phyloP scores from a whole-genome alignment of 1,140 invertebrate species.

The Drosophila athabasca region DNA sequence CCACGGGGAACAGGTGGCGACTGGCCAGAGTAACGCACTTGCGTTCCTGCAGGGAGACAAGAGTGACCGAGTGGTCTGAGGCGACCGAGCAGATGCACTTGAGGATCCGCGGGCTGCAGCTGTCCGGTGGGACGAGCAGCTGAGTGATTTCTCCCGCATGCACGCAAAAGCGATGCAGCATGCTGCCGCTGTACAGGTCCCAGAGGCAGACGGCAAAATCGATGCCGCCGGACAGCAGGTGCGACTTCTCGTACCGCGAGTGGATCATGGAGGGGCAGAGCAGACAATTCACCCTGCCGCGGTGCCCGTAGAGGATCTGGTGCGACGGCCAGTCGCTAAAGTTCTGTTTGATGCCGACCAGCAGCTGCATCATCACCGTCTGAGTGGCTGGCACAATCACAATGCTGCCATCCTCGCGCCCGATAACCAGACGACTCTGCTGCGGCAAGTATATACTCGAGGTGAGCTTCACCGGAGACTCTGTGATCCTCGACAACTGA shows the following conservation, averaged over 20 bases:
- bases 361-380: constrained; percentile 96
- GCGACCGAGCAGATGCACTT: constrained; percentile 98
- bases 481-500: constrained; percentile 90
- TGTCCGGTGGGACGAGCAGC: constrained; percentile 95
- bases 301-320: constrained; percentile 95
- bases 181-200: constrained; percentile 95
- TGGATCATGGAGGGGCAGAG: constrained; percentile 97
- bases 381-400: constrained; percentile 98
- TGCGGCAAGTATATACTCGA: constrained; percentile 96
- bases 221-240: constrained; percentile 97
- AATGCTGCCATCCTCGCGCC: constrained; percentile 97
- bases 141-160: constrained; percentile 97
- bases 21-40: constrained; percentile 98
- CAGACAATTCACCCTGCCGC: constrained; percentile 96
- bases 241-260: constrained; percentile 95
- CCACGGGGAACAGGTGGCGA: constrained; percentile 97
- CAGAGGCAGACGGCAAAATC: constrained; percentile 99
- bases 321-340: constrained; percentile 95
- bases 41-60: constrained; percentile 96
- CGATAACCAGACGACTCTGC: constrained; percentile 96
- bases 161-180: constrained; percentile 97
- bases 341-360: constrained; percentile 95
- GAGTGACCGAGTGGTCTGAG: constrained; percentile 97
- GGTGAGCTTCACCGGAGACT: constrained; percentile 90
- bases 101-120: constrained; percentile 94